Conservation (phyloP, 2,888 invertebrate genomes). For the Galerucella calmariensis region DNA sequence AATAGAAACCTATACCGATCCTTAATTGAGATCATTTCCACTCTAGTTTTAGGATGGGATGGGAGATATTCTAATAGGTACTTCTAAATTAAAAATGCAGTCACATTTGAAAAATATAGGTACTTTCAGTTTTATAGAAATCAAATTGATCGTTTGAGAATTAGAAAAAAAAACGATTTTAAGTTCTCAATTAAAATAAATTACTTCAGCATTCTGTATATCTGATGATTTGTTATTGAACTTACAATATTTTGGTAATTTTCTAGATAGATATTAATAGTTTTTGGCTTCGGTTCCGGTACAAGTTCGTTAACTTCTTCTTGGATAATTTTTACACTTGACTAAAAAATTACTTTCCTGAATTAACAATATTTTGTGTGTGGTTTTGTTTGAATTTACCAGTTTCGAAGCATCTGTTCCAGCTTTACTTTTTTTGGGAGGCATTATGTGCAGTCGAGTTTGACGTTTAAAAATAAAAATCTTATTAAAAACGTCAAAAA, state of each 20-base stretch:
- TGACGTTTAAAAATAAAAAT: neutral
- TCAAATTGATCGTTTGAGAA: too few species aligned
- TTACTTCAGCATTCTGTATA: neutral
- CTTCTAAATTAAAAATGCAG: too few species aligned
- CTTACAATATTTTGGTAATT: constrained; percentile 30
- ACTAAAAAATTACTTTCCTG: neutral
- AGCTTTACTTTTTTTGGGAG: constrained; percentile 9
- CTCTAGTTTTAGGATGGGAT: too few species aligned
- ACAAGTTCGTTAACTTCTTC: neutral
- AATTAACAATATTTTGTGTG: neutral
- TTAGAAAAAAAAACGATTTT: too few species aligned
- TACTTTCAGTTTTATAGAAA: too few species aligned
- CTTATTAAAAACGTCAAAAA: neutral
- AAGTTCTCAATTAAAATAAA: too few species aligned
- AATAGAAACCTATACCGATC: too few species aligned
- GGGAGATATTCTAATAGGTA: too few species aligned
- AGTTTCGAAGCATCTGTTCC: constrained; percentile 1
- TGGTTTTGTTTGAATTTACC: constrained; percentile 8
- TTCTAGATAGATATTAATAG: constrained; percentile 20
- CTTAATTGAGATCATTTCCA: too few species aligned
- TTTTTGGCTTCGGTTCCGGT: neutral
- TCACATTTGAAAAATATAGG: too few species aligned
- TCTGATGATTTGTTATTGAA: constrained; percentile 1
- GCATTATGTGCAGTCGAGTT: neutral
- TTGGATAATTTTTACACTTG: neutral